Evolutionary conservation across 2,888 invertebrate genomes (phyloP).

Genomic region (Eupsilia transversa): DNA sequence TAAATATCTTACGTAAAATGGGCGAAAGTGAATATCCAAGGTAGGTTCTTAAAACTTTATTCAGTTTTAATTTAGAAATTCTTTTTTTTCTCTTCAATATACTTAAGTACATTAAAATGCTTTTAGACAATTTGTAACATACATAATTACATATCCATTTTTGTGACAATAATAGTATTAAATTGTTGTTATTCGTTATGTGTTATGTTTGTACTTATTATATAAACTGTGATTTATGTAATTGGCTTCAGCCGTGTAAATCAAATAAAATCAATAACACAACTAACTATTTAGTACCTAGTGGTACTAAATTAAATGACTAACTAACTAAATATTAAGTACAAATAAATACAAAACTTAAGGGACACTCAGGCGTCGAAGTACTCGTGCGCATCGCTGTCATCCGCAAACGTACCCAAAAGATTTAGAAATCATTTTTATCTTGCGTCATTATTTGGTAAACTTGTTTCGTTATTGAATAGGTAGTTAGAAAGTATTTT

Average conservation of each 20-base stretch:
- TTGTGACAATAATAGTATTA: no score
- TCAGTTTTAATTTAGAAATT: background rate
- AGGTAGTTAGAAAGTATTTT: slow-evolving; percentile 36
- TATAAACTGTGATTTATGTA: no score
- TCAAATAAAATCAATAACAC: no score
- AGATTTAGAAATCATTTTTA: slow-evolving; percentile 1
- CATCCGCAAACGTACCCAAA: background rate
- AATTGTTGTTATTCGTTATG: no score
- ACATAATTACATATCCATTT: no score
- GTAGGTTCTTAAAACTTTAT: background rate
- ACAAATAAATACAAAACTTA: background rate
- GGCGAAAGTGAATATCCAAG: slow-evolving; percentile 19
- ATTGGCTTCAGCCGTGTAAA: no score
- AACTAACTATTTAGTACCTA: background rate
- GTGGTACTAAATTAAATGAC: background rate
- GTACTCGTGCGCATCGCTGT: background rate
- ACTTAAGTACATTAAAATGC: no score
- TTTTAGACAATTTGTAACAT: no score
- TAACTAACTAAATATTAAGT: background rate
- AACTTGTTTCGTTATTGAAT: slow-evolving; percentile 25
- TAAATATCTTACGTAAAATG: slow-evolving; percentile 14
- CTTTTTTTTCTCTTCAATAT: background rate
- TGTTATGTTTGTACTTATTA: no score
- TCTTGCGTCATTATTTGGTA: slow-evolving; percentile 18
- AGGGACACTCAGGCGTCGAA: background rate